A percentile compares a stretch with the other conserved stretches of the same genome.
Conservation (phyloP, 2,888 invertebrate species). For the Mesoligia furuncula region DNA sequence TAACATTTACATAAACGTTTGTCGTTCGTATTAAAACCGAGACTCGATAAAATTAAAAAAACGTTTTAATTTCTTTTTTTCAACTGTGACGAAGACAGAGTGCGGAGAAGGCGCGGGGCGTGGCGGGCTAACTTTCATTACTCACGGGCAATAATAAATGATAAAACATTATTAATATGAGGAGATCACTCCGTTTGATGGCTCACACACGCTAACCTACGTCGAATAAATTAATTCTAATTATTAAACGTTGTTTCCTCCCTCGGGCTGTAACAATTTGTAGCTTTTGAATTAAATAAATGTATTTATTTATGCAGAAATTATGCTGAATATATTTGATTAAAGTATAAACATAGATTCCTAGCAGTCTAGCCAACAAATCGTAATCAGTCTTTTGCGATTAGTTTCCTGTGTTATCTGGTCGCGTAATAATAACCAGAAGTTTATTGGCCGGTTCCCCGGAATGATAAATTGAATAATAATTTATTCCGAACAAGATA, state of each 20-base stretch:
- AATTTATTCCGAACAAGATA: slow-evolving; percentile 87
- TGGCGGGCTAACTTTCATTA: slow-evolving; percentile 89
- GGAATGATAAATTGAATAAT: slow-evolving; percentile 89
- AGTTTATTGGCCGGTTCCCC: slow-evolving; percentile 85
- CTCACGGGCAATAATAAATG: slow-evolving; percentile 89
- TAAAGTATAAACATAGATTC: slow-evolving; percentile 36
- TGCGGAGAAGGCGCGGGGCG: slow-evolving; percentile 86
- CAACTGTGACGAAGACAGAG: slow-evolving; percentile 87
- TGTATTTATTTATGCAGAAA: slow-evolving; percentile 48
- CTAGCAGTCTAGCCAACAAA: slow-evolving; percentile 54
- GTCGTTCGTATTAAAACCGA: slow-evolving; percentile 82
- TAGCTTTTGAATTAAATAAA: slow-evolving; percentile 42
- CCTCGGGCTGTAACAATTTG: slow-evolving; percentile 66
- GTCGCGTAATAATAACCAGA: slow-evolving; percentile 86
- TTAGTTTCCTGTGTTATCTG: slow-evolving; percentile 82
- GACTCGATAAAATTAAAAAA: slow-evolving; percentile 78
- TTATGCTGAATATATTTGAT: slow-evolving; percentile 43
- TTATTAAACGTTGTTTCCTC: slow-evolving; percentile 83
- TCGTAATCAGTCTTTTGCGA: slow-evolving; percentile 73
- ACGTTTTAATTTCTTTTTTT: slow-evolving; percentile 83
- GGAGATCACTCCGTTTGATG: slow-evolving; percentile 86
- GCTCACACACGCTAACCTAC: slow-evolving; percentile 83
- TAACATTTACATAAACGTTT: slow-evolving; percentile 80
- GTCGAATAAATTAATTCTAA: slow-evolving; percentile 88
- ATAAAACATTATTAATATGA: slow-evolving; percentile 90